phyloP scores from a whole-genome alignment of 2,888 invertebrate species.

The Ellobium chinense region DNA sequence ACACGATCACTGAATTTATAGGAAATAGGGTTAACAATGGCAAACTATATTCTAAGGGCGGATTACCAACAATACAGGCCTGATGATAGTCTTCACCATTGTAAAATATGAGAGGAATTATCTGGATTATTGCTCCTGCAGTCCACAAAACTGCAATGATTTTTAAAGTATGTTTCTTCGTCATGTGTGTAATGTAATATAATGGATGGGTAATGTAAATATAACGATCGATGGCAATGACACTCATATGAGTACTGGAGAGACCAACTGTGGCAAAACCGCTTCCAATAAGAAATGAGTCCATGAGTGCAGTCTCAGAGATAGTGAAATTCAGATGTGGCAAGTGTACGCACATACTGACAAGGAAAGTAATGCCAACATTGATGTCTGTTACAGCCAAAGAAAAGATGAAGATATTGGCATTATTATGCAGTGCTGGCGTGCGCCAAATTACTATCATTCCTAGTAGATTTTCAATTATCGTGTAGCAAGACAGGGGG shows the following conservation, averaged over 20 bases:
- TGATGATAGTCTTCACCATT: neutral
- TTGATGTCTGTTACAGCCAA: neutral
- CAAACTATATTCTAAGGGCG: neutral
- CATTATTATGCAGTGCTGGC: neutral
- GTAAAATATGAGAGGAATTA: neutral
- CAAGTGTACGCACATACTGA: neutral
- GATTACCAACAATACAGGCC: neutral
- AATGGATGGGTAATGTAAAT: conserved; percentile 4
- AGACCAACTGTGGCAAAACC: neutral
- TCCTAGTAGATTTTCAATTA: neutral
- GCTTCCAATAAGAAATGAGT: neutral
- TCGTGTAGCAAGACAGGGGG: no score
- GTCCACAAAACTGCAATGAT: neutral
- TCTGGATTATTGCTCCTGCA: neutral
- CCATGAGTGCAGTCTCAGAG: no score
- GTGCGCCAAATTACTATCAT: neutral
- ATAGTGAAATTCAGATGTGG: neutral
- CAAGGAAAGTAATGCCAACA: neutral
- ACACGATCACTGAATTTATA: neutral
- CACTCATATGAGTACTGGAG: neutral
- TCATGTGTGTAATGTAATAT: neutral
- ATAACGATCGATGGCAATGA: conserved; percentile 13
- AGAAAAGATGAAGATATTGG: neutral
- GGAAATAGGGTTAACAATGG: no score
- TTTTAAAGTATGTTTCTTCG: neutral